A percentile compares a stretch with the other conserved stretches of the same genome.
Conservation (phyloP, 2,888 invertebrate genomes). For the Abscondita cerata region DNA sequence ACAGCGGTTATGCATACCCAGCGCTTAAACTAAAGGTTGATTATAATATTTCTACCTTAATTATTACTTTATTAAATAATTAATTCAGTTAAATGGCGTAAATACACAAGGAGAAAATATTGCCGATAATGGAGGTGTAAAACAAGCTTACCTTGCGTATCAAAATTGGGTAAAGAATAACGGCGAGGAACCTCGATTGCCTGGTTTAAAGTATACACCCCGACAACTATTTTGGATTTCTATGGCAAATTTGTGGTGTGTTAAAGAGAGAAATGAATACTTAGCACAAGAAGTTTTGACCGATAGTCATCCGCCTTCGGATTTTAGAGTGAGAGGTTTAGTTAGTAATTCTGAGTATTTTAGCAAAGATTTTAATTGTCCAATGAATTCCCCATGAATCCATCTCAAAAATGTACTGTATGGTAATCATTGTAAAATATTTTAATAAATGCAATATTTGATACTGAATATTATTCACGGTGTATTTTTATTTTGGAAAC, state of each 20-base stretch:
- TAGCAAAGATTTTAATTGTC: conserved; percentile 28
- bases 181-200: conserved; percentile 11
- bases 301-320: conserved; percentile 13
- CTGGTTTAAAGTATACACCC: conserved; percentile 12
- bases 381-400: conserved; percentile 20
- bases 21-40: conserved; percentile 78
- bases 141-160: conserved; percentile 19
- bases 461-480: too few species aligned
- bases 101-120: conserved; percentile 25
- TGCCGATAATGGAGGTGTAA: conserved; percentile 21
- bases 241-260: conserved; percentile 21
- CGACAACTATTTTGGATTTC: conserved; percentile 25
- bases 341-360: conserved; percentile 24
- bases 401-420: conserved; percentile 18
- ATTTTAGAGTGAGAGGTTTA: conserved; percentile 16
- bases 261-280: conserved; percentile 9
- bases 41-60: background rate
- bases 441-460: too few species aligned
- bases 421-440: too few species aligned
- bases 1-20: conserved; percentile 85
- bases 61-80: background rate
- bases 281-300: conserved; percentile 13
- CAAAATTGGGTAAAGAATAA: conserved; percentile 12
- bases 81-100: conserved; percentile 17
- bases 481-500: too few species aligned